Evolutionary conservation across 2,888 invertebrate species (phyloP).

Genomic region (Penaeus monodon): DNA sequence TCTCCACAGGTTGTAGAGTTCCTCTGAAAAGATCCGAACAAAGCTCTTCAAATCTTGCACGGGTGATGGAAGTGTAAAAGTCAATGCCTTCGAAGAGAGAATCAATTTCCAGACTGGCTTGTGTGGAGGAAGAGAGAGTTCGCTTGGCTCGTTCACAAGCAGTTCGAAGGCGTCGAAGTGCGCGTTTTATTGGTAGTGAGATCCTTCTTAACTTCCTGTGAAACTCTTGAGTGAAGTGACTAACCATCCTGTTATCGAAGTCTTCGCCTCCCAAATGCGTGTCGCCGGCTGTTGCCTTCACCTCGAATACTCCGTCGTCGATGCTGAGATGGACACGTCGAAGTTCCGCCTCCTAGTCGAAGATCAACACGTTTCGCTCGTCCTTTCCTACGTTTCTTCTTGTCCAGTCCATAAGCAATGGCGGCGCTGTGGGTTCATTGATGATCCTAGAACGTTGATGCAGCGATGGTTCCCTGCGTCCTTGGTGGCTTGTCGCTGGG

Average conservation of each 20-base stretch:
- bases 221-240: slow-evolving; percentile 74
- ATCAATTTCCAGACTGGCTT: slow-evolving; percentile 94
- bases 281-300: slow-evolving; percentile 84
- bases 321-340: slow-evolving; percentile 75
- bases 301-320: slow-evolving; percentile 76
- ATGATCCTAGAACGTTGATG: slow-evolving; percentile 90
- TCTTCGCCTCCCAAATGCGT: slow-evolving; percentile 94
- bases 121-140: slow-evolving; percentile 87
- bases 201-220: slow-evolving; percentile 70
- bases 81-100: slow-evolving; percentile 95
- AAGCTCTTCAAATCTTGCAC: slow-evolving; percentile 81
- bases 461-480: slow-evolving; percentile 87
- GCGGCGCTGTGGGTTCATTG: slow-evolving; percentile 87
- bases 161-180: slow-evolving; percentile 86
- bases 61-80: slow-evolving; percentile 94
- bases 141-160: slow-evolving; percentile 92
- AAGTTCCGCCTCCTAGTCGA: slow-evolving; percentile 80
- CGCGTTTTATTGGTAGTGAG: slow-evolving; percentile 71
- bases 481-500: slow-evolving; percentile 91
- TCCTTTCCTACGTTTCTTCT: slow-evolving; percentile 70
- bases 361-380: slow-evolving; percentile 75
- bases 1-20: slow-evolving; percentile 74
- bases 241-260: slow-evolving; percentile 85
- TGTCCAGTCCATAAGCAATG: slow-evolving; percentile 73
- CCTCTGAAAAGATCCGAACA: slow-evolving; percentile 76